A percentile compares a stretch with the other conserved stretches of the same genome.
Evolutionary conservation across 2,113 vertebrate species (phyloP).

Genomic region (Sigmodon hispidus): DNA sequence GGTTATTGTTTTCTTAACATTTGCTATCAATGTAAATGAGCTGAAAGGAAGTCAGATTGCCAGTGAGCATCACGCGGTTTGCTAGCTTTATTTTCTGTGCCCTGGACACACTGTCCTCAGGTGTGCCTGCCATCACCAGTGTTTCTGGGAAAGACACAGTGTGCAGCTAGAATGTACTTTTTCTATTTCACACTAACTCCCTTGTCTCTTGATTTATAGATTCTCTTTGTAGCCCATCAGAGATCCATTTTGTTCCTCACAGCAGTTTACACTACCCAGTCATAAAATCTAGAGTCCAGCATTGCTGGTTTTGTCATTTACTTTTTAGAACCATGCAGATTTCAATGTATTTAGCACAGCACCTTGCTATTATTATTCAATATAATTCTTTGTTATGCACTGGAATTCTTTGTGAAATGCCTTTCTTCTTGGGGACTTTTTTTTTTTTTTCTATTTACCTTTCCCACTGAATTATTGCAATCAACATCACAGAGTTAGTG

Average conservation of each 20-base stretch:
- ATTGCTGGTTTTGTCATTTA: background rate
- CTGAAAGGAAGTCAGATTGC: background rate
- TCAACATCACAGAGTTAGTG: background rate
- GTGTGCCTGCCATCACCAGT: background rate
- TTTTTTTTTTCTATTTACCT: background rate
- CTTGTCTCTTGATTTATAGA: background rate
- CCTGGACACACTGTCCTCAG: background rate
- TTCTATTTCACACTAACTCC: background rate
- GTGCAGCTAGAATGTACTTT: background rate
- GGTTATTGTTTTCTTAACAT: background rate
- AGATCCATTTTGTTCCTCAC: background rate
- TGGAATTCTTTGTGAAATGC: background rate
- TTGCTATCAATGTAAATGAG: background rate
- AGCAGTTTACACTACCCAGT: background rate
- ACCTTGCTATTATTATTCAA: background rate
- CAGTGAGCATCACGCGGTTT: too few relatives aligned
- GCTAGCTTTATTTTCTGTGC: rapidly evolving
- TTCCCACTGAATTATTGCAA: background rate
- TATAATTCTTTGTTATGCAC: too few relatives aligned
- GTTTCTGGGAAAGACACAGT: background rate
- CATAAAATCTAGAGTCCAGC: background rate
- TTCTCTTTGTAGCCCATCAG: background rate
- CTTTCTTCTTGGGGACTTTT: background rate
- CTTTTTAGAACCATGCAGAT: background rate
- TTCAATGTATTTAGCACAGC: background rate